A percentile compares a stretch with the other conserved stretches of the same genome.
Evolutionary conservation across 1,140 invertebrate species (phyloP).

Genomic region (Lasioglossum albipes): DNA sequence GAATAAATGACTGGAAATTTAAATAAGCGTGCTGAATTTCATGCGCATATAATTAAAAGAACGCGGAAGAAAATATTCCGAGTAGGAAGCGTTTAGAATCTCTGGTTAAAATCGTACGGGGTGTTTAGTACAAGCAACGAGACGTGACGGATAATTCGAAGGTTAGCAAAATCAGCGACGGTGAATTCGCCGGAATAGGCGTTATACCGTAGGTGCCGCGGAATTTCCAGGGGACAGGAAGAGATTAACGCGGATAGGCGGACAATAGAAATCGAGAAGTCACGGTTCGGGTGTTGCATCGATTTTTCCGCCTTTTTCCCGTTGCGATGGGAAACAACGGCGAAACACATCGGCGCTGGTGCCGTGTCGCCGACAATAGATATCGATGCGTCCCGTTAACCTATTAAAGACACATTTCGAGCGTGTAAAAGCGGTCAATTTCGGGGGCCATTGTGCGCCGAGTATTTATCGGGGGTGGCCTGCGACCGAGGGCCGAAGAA

Average conservation of each 20-base stretch:
- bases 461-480: constrained; percentile 15
- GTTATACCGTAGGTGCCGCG: no score
- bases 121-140: no score
- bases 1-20: no score
- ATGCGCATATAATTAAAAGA: no score
- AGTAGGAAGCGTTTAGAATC: no score
- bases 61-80: no score
- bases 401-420: constrained; percentile 29
- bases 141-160: background rate
- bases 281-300: constrained; percentile 4
- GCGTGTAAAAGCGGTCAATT: background rate
- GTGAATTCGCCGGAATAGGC: background rate
- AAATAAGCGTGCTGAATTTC: no score
- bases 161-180: no score
- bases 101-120: no score
- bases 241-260: constrained; percentile 2
- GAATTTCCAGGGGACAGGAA: no score
- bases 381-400: constrained; percentile 33
- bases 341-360: background rate
- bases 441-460: constrained; percentile 7
- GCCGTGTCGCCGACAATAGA: background rate
- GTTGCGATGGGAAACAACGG: background rate
- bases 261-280: constrained; percentile 22
- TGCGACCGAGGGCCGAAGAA: background rate
- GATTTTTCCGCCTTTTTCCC: constrained; percentile 9